Base-by-base conservation (phyloP, 2,797 vertebrate genomes). In the Eulemur rubriventer region DNA sequence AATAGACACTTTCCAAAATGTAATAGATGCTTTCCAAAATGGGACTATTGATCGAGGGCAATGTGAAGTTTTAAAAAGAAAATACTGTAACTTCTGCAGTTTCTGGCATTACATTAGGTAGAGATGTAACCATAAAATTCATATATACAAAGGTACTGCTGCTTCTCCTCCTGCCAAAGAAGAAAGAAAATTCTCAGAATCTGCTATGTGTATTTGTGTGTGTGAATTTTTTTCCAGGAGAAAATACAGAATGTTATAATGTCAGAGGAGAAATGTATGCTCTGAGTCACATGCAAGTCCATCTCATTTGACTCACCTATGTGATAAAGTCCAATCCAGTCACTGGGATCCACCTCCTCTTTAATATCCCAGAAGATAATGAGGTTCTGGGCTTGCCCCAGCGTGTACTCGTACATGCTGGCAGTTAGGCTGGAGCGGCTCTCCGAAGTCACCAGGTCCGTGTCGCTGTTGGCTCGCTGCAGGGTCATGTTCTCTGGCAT, bases 291-390 rank as follows among this genome's bases (percentile, higher is more conserved):
- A 67, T 2, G 10, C 35, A 69, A 28, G 52, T 20, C 59, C n/a
- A 16, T 28, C 28, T 43, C 50, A n/a, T 20, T 20, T 41, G 46
- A 97, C 99, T 99, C 97, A 99, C 99, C 99, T 92, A 99, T 99
- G 92, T 99, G 99, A 98, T 99, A 99, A 48, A 99, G 99, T 55
- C 99, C 99, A 61, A 99, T 99, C 99, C 99, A 99, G 97, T 99
- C 99, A 0, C 99, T 99, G 2, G 99, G 99, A 59, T 99, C 99
- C 97, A 99, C 99, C 97, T 99, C 99, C 98, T 99, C 99, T 97
- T 99, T 99, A 98, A 99, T 99, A 98, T 99, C 99, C 99, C 99
- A 99, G 96, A 99, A 99, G 98, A 99, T 99, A 48, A 99, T 99
- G 75, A 99, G 99, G 97, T 99, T 99, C 98, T 99, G 99, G 63